Conservation (phyloP, 2,113 vertebrate genomes). For the Triplophysa dalaica region DNA sequence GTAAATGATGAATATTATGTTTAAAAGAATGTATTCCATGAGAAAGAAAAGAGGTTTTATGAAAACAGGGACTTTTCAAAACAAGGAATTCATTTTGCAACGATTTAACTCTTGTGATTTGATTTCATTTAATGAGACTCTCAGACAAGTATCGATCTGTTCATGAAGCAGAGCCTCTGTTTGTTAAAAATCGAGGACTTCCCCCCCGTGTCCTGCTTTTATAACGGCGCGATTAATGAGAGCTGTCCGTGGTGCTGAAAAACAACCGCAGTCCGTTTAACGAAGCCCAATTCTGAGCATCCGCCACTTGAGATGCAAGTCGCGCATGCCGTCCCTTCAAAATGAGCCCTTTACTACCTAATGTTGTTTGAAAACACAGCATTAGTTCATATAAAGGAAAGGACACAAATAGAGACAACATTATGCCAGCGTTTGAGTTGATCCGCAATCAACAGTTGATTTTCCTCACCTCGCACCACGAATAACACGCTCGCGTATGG, state of each 20-base stretch:
- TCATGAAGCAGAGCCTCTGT: background rate
- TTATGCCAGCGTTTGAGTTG: background rate
- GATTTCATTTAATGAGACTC: background rate
- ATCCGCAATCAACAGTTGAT: conserved; percentile 59
- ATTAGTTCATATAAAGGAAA: background rate
- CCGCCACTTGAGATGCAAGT: conserved; percentile 54
- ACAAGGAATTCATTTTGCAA: too few relatives aligned
- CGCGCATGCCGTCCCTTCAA: conserved; percentile 52
- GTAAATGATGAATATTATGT: too few relatives aligned
- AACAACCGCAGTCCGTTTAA: conserved; percentile 39
- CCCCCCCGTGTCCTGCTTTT: background rate
- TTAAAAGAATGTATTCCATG: too few relatives aligned
- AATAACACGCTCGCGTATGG: background rate
- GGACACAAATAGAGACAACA: background rate
- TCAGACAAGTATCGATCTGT: background rate
- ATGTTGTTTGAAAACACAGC: background rate
- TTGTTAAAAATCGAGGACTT: background rate
- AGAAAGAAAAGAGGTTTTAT: too few relatives aligned
- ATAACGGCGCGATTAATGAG: background rate
- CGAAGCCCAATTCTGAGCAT: conserved; percentile 31
- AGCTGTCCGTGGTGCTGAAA: conserved; percentile 54
- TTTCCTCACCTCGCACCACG: background rate
- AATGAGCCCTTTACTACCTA: conserved; percentile 53
- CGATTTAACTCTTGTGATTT: background rate
- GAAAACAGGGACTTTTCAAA: too few relatives aligned